Evolutionary conservation across 2,888 invertebrate species (phyloP), one percentile per base, ranked within the genome.

Genomic region (Lasioglossum oenotherae): DNA sequence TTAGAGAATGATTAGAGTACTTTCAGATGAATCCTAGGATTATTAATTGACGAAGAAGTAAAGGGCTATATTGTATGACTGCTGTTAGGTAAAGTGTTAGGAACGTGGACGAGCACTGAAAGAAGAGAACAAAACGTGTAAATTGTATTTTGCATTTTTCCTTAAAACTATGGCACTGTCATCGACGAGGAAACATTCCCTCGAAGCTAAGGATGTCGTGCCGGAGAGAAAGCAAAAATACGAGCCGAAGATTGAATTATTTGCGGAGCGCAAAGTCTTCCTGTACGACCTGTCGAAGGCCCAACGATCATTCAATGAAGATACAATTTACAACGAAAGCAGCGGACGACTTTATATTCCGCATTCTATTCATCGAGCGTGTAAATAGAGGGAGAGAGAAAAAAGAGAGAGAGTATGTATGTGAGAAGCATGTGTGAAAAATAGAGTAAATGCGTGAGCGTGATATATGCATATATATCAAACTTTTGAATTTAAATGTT

Each of bases 401-500:
- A 71, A 14, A 71, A 35, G 1, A 35, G 23, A 69, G 38, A 38
- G 2, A 67, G 69, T 41, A 23, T 82, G 93, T 92, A 93, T 89
- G 92, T 93, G 91, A 38, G 31, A 87, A 85, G 85, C 69, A 74
- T 77, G 83, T 83, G 14, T 75, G 41, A 71, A 23, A 23, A 41
- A 23, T 23, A 4, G 83, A 85, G 76, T 79, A 93, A 93, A 93
- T 89, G 92, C 93, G 92, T 93, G 92, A 93, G 46, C 41, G 38
- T 38, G 41, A 35, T 64, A 64, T 64, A 57, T 57, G n/a, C 57
- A 57, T 57, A 57, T 57, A 93, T 93, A 92, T 92, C 89, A 91
- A 93, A 94, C 93, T 93, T 57, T 46, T 91, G 91, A 93, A 93
- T 93, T 89, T 93, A 92, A 91, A 92, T 93, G 92, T 93, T 92